These are phyloP conservation scores for Sphenodon punctatus DNA, from an alignment of 2,797 vertebrate species.

Conservation along the genomic window DNA sequence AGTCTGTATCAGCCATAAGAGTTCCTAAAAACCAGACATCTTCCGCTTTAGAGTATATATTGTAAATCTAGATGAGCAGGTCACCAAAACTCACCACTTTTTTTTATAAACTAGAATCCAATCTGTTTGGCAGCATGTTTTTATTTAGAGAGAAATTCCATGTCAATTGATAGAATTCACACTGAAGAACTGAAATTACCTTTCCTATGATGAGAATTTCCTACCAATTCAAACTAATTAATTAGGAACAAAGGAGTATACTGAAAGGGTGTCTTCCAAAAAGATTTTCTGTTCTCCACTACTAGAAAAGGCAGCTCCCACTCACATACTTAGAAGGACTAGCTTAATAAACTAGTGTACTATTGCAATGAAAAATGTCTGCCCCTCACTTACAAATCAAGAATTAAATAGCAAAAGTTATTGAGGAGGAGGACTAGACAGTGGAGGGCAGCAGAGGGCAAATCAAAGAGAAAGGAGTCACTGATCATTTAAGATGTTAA, in stretches of 20 bases:
- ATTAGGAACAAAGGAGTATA: neutral
- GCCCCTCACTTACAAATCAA: too few species aligned
- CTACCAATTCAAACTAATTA: neutral
- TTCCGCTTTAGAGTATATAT: slow-evolving; percentile 24
- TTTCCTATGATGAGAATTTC: neutral
- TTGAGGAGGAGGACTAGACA: too few species aligned
- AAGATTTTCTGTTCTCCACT: neutral
- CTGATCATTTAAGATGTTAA: rapidly evolving
- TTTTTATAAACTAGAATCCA: neutral
- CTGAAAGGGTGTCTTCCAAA: neutral
- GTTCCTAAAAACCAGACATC: slow-evolving; percentile 34
- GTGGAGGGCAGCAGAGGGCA: neutral
- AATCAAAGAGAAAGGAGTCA: neutral
- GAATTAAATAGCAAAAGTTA: too few species aligned
- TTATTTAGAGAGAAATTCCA: neutral
- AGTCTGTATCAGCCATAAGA: slow-evolving; percentile 9
- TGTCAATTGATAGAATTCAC: neutral
- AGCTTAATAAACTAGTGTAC: too few species aligned
- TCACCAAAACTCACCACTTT: neutral
- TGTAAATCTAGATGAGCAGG: slow-evolving; percentile 8
- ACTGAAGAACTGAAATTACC: neutral
- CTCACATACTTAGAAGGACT: too few species aligned
- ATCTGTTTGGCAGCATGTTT: neutral
- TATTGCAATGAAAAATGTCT: too few species aligned
- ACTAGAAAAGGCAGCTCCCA: too few species aligned